Evolutionary conservation across 2,113 vertebrate species (phyloP).

Genomic region (Atrichornis clamosus): DNA sequence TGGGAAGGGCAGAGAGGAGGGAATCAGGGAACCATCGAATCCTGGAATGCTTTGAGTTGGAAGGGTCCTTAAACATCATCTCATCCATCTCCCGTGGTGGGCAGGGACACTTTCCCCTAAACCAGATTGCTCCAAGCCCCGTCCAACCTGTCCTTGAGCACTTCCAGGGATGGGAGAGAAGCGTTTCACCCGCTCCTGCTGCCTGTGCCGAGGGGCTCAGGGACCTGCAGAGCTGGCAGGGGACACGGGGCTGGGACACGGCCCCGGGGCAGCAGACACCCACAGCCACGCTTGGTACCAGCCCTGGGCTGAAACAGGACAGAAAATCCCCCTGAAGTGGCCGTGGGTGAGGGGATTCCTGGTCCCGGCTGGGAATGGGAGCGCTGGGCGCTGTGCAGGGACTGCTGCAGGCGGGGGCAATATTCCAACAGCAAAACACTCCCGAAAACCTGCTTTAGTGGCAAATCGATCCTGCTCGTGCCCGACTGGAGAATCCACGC

Average conservation of each 20-base stretch:
- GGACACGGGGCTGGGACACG: fast-evolving
- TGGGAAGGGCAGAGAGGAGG: background rate
- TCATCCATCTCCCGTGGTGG: background rate
- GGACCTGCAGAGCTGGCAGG: background rate
- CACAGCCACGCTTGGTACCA: background rate
- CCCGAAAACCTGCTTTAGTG: fast-evolving
- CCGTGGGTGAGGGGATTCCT: fast-evolving
- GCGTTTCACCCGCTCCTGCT: fast-evolving
- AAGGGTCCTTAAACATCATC: background rate
- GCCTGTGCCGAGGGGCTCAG: background rate
- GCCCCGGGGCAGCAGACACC: background rate
- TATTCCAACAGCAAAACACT: background rate
- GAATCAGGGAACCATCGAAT: fast-evolving
- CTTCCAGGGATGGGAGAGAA: background rate
- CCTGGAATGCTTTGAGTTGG: background rate
- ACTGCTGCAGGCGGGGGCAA: fast-evolving
- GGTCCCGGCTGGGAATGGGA: fast-evolving
- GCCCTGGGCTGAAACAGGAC: background rate
- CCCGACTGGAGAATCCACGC: background rate
- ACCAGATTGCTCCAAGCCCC: fast-evolving
- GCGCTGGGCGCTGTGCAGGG: background rate
- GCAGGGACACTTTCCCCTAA: background rate
- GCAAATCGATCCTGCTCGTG: background rate
- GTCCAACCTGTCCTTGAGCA: background rate
- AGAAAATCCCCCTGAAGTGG: fast-evolving